Conservation (phyloP, 1,140 invertebrate genomes). For the Papilio dardanus region DNA sequence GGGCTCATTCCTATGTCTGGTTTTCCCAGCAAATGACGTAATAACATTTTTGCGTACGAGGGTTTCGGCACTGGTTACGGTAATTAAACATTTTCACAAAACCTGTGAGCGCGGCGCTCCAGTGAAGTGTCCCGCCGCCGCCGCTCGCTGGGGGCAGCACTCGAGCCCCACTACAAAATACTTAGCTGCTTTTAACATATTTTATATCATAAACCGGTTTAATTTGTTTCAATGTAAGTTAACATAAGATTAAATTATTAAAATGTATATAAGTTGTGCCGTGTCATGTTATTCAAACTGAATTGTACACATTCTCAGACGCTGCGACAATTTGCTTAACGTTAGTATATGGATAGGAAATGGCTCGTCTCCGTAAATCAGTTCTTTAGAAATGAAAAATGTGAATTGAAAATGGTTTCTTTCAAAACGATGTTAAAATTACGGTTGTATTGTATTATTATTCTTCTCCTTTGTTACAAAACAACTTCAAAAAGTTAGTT, state of each 20-base stretch:
- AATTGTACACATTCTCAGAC: too few species aligned
- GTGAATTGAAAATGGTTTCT: too few species aligned
- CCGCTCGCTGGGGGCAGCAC: not conserved
- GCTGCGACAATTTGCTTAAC: not conserved
- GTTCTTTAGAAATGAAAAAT: too few species aligned
- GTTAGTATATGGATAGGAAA: not conserved
- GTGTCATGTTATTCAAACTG: too few species aligned
- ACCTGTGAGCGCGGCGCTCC: not conserved
- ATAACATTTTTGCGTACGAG: not conserved
- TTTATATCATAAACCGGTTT: not conserved
- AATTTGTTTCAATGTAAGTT: not conserved
- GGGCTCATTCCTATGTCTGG: too few species aligned
- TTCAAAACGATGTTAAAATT: too few species aligned
- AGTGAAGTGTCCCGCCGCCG: not conserved
- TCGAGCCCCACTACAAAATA: not conserved
- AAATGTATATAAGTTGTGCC: too few species aligned
- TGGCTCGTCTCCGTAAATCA: too few species aligned
- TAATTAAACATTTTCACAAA: not conserved
- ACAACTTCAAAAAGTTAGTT: not conserved
- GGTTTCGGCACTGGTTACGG: not conserved
- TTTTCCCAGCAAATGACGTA: not conserved
- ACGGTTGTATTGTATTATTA: not conserved
- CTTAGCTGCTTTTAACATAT: not conserved
- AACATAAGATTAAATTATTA: too few species aligned
- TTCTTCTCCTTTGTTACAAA: not conserved